Percentiles rank a stretch among this genome's conserved stretches.
Evolutionary conservation across 92 coral and sea anemone species (phyloP).

Genomic region (Chrysogorgia sp.): DNA sequence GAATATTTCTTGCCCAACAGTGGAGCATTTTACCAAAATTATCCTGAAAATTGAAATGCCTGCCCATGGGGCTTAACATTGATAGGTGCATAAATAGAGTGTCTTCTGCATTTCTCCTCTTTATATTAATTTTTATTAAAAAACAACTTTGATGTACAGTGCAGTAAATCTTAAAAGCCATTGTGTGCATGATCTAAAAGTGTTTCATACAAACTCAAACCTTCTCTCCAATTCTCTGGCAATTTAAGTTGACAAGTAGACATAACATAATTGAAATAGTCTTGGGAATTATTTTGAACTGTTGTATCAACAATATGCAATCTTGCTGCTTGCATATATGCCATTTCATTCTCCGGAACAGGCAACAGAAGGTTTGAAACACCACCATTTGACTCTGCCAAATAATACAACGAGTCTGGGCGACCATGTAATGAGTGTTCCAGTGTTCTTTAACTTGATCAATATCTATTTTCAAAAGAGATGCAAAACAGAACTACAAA

Average conservation of each 20-base stretch:
- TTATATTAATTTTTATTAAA: no score
- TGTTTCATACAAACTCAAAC: no score
- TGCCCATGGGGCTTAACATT: no score
- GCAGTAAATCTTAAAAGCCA: no score
- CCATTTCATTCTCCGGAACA: constrained; percentile 60
- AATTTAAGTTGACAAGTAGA: constrained; percentile 45
- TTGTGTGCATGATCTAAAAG: no score
- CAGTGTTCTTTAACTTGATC: constrained; percentile 66
- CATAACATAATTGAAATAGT: constrained; percentile 63
- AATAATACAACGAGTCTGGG: constrained; percentile 71
- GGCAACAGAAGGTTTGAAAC: constrained; percentile 58
- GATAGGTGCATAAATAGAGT: no score
- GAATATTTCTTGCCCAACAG: no score
- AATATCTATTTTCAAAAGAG: constrained; percentile 46
- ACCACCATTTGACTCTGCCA: constrained; percentile 68
- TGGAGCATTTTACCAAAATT: no score
- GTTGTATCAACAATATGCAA: constrained; percentile 54
- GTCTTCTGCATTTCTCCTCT: no score
- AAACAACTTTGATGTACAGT: no score
- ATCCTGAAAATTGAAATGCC: no score
- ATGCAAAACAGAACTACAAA: constrained; percentile 68
- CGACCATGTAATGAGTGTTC: constrained; percentile 75
- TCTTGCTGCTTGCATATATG: constrained; percentile 50
- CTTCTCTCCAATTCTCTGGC: constrained; percentile 33
- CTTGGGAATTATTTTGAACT: constrained; percentile 52